These are phyloP conservation scores for Zapus hudsonius DNA, from an alignment of 2,113 vertebrate genomes.

Conservation along the genomic window DNA sequence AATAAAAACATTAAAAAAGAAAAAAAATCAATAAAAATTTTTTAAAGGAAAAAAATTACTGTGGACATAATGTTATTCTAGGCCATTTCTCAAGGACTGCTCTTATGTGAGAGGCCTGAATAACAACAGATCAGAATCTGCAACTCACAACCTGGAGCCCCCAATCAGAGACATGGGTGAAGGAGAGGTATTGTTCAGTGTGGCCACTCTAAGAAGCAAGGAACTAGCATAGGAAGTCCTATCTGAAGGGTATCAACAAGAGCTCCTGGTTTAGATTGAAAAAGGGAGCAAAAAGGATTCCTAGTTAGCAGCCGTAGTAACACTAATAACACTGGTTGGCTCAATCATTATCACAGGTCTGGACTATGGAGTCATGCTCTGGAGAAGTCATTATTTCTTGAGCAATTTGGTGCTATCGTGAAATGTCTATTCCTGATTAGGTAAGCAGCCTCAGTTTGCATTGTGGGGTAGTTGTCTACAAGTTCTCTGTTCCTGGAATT, in stretches of 20 bases:
- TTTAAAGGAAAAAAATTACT: too few species aligned
- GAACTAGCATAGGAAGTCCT: not conserved
- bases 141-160: not conserved
- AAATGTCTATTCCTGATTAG: not conserved
- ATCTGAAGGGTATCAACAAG: not conserved
- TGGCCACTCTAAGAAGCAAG: not conserved
- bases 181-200: not conserved
- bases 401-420: not conserved
- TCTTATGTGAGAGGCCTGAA: not conserved
- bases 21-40: too few species aligned
- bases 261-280: not conserved
- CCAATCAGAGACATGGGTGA: not conserved
- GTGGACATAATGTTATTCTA: not conserved
- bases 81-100: not conserved
- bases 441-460: not conserved
- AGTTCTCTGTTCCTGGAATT: not conserved
- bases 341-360: not conserved
- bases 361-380: not conserved
- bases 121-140: not conserved
- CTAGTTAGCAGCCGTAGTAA: not conserved
- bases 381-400: not conserved
- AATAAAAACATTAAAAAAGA: too few species aligned
- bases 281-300: not conserved
- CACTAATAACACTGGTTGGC: too few species aligned
- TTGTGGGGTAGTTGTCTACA: not conserved